These are phyloP conservation scores for Neoniphon sammara DNA, from an alignment of 2,797 vertebrate species.

Conservation along the genomic window DNA sequence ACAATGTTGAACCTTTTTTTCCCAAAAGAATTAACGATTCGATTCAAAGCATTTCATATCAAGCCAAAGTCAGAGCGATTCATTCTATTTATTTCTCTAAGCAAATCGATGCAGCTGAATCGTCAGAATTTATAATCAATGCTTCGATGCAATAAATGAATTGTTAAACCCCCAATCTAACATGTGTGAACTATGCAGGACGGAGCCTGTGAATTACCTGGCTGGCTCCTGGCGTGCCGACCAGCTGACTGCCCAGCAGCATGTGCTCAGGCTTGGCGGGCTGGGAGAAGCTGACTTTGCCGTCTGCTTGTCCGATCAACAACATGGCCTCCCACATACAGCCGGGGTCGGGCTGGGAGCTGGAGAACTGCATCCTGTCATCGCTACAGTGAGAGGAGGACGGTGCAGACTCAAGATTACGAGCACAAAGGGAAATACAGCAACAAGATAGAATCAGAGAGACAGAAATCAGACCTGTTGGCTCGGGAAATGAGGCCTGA, in stretches of 20 bases:
- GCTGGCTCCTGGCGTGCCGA: conserved; percentile 93
- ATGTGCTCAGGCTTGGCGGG: conserved; percentile 94
- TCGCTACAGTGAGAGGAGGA: conserved; percentile 77
- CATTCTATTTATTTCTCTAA: no score
- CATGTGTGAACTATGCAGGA: no score
- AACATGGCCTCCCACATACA: conserved; percentile 85
- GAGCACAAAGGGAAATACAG: not conserved
- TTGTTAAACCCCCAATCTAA: no score
- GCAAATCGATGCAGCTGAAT: no score
- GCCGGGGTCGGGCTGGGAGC: conserved; percentile 92
- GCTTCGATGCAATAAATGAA: no score
- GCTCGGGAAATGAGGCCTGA: conserved; percentile 71
- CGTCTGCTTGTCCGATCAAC: conserved; percentile 81
- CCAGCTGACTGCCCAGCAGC: conserved; percentile 92
- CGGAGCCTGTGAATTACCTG: conserved; percentile 83
- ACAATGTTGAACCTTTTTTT: no score
- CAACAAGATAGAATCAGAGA: not conserved
- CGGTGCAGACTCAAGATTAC: not conserved
- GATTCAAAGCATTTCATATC: no score
- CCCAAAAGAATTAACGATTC: no score
- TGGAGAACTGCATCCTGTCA: conserved; percentile 88
- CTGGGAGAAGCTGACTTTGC: conserved; percentile 95
- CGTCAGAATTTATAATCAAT: no score
- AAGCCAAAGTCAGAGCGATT: no score
- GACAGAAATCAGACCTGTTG: conserved; percentile 70